Evolutionary conservation across 2,797 vertebrate species (phyloP), one percentile per base, ranked within the genome.

Genomic region (Emys orbicularis): DNA sequence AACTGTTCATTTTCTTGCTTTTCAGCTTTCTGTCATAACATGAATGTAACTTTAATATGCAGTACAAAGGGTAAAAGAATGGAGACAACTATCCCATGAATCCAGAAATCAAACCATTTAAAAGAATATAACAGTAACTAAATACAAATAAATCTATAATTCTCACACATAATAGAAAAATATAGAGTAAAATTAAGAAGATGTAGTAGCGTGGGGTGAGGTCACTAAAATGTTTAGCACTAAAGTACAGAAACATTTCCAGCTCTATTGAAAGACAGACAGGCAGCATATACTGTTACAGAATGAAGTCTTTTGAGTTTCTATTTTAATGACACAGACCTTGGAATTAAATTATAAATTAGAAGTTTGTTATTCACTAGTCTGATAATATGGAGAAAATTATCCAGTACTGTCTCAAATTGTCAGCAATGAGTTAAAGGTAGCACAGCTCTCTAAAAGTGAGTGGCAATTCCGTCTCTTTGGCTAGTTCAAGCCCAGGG

Each of bases 41-140:
- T 6, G 47, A 0, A 3, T 2, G 34, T 12, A 10, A 8, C 0
- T 1, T 41, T 74, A 4, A 0, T 2, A n/a, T n/a, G 12, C 41
- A 25, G 84, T 76, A 7, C 23, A 65, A 13, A 15, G 47, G 49
- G 15, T 8, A n/a, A 89, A 87, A 86, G 16, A 52, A 44, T 19
- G 74, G 61, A 65, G 54, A 76, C 74, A 76, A 27, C 15, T 31
- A 31, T 4, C 8, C 29, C 52, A 27, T 29, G 6, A 50, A 61
- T 79, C 68, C 79, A 31, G n/a, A 72, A 79, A 10, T 34, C 57
- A 49, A 59, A 68, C 4, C 23, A 31, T 12, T 54, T 11, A 49
- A 18, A 27, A 5, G 25, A 59, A 12, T 76, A 87, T 13, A 21
- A n/a, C 0, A 29, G 11, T 5, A 41, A 89, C 23, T 41, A 41